Evolutionary conservation across 2,797 vertebrate genomes (phyloP), one percentile per base, ranked within the genome.

Genomic region (Notolepis coatsorum): DNA sequence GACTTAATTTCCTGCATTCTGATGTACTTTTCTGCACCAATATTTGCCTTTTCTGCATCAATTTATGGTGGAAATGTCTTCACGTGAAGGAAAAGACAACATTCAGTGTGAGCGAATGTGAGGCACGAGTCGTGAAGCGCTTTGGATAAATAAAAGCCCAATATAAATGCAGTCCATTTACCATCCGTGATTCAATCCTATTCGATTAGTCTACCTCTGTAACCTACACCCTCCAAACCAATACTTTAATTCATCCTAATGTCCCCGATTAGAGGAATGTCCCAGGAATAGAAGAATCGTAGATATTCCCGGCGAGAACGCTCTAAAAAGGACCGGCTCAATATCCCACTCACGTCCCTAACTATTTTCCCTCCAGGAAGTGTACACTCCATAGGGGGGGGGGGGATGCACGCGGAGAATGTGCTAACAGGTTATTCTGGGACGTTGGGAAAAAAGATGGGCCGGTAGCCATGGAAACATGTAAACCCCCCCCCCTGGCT

Each of bases 391-490:
- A 76, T 47, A 51, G 24, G 71, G 77, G 75, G 75, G 79, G 64
- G 49, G 24, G 71, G 77, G 75, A 76, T 80, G 64, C 79, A 75
- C 33, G 24, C 33, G 24, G 65, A 73, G 74, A 85, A 88, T 83
- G 81, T 65, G 76, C 68, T 39, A n/a, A 47, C 25, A 31, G 72
- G 84, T 84, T 90, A 89, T 89, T 91, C 85, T 80, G 68, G 82
- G 89, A 77, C 81, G 83, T 80, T 85, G 68, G 65, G 76, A 79
- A 31, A 57, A n/a, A 73, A 64, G 71, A 79, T 53, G 47, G 17
- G 21, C 50, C 64, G n/a, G 78, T 86, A 50, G 23, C 75, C 71
- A 86, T 88, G 84, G 87, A 88, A 90, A 90, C 84, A 81, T 62
- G 54, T 48, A 79, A 55, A 84, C 75, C 74, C 72, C 65, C 70